Percentiles rank a stretch among this genome's conserved stretches.
Conservation (phyloP, 2,888 invertebrate genomes). For the Stratiomys singularior region DNA sequence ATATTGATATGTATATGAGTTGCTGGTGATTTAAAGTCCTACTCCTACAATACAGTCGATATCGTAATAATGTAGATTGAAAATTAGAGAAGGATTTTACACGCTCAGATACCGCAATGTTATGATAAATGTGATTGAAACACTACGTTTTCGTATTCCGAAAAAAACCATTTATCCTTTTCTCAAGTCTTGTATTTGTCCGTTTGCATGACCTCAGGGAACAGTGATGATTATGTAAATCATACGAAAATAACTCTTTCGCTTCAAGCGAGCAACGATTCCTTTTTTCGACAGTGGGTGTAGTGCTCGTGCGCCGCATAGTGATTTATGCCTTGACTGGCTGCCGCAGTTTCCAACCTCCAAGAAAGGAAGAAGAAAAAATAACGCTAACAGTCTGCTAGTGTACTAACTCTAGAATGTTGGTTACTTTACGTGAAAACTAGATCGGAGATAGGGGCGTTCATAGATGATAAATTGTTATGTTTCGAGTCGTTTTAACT, state of each 20-base stretch:
- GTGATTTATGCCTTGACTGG: background rate
- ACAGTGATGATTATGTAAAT: too few species aligned
- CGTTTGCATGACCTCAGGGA: too few species aligned
- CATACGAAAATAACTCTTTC: too few species aligned
- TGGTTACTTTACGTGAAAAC: conserved; percentile 45
- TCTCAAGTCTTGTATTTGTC: too few species aligned
- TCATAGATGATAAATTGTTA: conserved; percentile 52
- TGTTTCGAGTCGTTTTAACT: conserved; percentile 52
- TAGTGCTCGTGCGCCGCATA: background rate
- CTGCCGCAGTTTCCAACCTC: background rate
- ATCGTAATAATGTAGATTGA: background rate
- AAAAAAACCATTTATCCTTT: too few species aligned
- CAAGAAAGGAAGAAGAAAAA: background rate
- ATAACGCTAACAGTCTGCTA: background rate
- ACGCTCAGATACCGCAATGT: too few species aligned
- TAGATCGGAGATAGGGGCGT: conserved; percentile 52
- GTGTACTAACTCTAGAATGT: background rate
- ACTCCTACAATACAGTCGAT: background rate
- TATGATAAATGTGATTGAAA: too few species aligned
- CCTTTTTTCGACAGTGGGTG: conserved; percentile 21
- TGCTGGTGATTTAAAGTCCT: background rate
- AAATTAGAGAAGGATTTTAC: background rate
- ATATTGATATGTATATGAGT: background rate
- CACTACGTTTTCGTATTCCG: too few species aligned
- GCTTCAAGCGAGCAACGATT: too few species aligned